These are phyloP conservation scores for Octodonta nipae DNA, from an alignment of 2,888 invertebrate genomes.

Conservation along the genomic window DNA sequence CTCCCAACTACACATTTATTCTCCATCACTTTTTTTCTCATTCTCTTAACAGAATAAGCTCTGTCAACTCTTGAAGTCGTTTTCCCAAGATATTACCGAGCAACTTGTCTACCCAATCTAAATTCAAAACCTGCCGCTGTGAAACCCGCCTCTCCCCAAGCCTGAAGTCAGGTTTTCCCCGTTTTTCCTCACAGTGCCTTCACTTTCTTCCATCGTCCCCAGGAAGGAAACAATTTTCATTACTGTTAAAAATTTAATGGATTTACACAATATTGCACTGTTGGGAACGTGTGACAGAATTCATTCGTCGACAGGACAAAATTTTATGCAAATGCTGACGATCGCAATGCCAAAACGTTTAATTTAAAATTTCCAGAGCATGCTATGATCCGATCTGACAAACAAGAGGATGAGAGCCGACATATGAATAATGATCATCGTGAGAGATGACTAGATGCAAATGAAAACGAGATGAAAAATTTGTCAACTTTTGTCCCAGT, in stretches of 20 bases:
- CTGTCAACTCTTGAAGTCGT: too few relatives aligned
- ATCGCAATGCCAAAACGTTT: constrained; percentile 10
- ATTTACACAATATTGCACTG: constrained; percentile 8
- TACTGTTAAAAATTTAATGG: constrained; percentile 9
- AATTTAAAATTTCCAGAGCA: constrained; percentile 7
- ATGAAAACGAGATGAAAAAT: too few relatives aligned
- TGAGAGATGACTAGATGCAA: too few relatives aligned
- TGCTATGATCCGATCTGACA: too few relatives aligned
- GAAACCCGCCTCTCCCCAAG: background rate
- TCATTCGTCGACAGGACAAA: too few relatives aligned
- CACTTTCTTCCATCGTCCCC: constrained; percentile 5
- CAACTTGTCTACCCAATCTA: constrained; percentile 1
- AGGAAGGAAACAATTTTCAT: constrained; percentile 8
- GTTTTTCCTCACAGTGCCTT: constrained; percentile 5
- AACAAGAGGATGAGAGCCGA: background rate
- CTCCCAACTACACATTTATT: too few relatives aligned
- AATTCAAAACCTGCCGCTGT: background rate
- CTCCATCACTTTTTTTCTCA: too few relatives aligned
- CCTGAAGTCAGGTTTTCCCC: constrained; percentile 5
- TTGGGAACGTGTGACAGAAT: constrained; percentile 9
- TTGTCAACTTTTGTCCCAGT: too few relatives aligned
- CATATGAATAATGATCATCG: background rate
- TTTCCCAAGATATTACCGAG: too few relatives aligned
- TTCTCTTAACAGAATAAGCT: too few relatives aligned
- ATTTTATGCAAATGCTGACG: constrained; percentile 11